These are phyloP conservation scores for Galleria mellonella DNA, from an alignment of 1,140 invertebrate genomes.

Conservation along the genomic window DNA sequence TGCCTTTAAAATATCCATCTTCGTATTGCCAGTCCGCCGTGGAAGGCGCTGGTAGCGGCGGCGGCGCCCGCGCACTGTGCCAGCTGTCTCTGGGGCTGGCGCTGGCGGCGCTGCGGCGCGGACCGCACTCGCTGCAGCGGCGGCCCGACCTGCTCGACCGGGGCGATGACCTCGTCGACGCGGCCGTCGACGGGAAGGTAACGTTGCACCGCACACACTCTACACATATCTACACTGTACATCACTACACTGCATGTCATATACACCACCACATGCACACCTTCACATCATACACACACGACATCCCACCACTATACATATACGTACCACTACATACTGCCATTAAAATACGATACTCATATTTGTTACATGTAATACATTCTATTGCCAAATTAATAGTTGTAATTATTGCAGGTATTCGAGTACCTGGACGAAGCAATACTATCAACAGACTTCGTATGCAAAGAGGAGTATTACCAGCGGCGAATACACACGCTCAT, in stretches of 20 bases:
- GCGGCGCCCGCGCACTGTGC: constrained; percentile 82
- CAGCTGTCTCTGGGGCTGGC: constrained; percentile 88
- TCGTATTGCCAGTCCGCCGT: neutral
- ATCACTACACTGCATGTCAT: neutral
- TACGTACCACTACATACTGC: no score
- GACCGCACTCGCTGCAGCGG: constrained; percentile 57
- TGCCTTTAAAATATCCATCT: no score
- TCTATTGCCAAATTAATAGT: no score
- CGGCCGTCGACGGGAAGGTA: constrained; percentile 84
- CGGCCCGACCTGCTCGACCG: constrained; percentile 76
- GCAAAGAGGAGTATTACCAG: constrained; percentile 88
- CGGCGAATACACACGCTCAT: constrained; percentile 89
- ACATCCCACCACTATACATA: no score
- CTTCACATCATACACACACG: no score
- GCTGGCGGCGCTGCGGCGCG: constrained; percentile 83
- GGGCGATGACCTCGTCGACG: constrained; percentile 84
- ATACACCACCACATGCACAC: no score
- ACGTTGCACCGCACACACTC: neutral
- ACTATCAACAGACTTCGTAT: constrained; percentile 81
- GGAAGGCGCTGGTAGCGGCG: constrained; percentile 12
- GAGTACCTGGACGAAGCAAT: constrained; percentile 84
- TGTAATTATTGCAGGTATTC: constrained; percentile 75
- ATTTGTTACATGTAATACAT: no score
- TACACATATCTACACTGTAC: no score
- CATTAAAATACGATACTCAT: no score